Percentiles rank a stretch among this genome's conserved stretches.
Conservation (phyloP, 2,797 vertebrate species). For the Potorous gilbertii region DNA sequence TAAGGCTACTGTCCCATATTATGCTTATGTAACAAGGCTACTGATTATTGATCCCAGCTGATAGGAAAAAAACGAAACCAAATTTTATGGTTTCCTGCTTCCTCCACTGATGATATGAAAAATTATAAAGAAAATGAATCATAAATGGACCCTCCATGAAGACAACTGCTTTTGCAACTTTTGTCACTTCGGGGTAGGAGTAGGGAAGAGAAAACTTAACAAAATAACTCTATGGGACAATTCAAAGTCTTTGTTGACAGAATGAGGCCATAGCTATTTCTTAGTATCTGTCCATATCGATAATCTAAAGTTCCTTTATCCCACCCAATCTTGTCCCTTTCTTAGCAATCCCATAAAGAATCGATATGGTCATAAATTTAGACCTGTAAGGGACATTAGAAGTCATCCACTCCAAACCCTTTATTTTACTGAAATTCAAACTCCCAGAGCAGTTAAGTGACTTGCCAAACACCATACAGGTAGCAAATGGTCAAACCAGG, state of each 20-base stretch:
- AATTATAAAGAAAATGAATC: background rate
- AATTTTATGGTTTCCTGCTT: background rate
- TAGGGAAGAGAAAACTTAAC: background rate
- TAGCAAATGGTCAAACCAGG: background rate
- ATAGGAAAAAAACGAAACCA: background rate
- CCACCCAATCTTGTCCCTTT: background rate
- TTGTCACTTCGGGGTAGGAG: background rate
- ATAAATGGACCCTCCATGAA: background rate
- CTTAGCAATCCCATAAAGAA: constrained; percentile 8
- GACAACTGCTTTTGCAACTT: background rate
- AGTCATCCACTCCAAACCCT: background rate
- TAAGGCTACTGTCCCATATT: background rate
- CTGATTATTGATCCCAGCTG: background rate
- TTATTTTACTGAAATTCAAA: background rate
- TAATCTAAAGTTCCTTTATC: background rate
- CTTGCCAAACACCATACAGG: background rate
- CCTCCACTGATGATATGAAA: background rate
- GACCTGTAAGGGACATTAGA: background rate
- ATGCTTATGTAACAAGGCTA: background rate
- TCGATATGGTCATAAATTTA: background rate
- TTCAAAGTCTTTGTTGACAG: background rate
- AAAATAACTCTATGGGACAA: background rate
- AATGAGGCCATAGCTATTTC: background rate
- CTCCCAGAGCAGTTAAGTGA: background rate
- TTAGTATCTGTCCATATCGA: background rate